Evolutionary conservation across 1,140 invertebrate species (phyloP).

Genomic region (Drosophila athabasca): DNA sequence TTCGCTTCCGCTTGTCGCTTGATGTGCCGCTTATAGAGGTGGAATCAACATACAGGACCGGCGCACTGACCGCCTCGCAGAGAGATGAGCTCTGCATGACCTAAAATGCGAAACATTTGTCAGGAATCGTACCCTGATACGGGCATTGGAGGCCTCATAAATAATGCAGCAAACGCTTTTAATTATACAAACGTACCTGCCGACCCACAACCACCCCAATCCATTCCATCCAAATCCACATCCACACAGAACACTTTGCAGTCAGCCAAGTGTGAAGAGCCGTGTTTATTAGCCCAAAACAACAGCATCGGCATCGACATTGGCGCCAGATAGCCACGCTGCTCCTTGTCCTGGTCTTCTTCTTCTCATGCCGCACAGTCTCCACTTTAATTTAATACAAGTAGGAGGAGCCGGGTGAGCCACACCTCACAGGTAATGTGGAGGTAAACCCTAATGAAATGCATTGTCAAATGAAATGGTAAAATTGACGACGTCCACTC

Average conservation of each 20-base stretch:
- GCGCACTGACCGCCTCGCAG: conserved; percentile 21
- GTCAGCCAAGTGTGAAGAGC: conserved; percentile 70
- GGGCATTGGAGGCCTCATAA: conserved; percentile 47
- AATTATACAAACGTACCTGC: conserved; percentile 65
- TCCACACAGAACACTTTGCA: conserved; percentile 38
- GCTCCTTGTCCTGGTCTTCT: neutral
- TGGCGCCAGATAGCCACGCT: neutral
- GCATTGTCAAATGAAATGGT: conserved; percentile 82
- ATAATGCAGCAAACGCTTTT: conserved; percentile 70
- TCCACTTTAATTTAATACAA: conserved; percentile 69
- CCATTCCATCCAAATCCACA: conserved; percentile 3
- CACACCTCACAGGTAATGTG: conserved; percentile 31
- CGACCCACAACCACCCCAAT: neutral
- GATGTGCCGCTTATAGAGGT: conserved; percentile 39
- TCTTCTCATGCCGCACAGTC: conserved; percentile 15
- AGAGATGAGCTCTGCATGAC: conserved; percentile 10
- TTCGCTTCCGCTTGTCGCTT: conserved; percentile 60
- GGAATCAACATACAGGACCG: conserved; percentile 44
- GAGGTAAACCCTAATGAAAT: conserved; percentile 68
- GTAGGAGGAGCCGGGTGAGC: conserved; percentile 45
- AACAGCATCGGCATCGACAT: conserved; percentile 20
- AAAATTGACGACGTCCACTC: conserved; percentile 79
- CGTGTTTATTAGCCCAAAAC: conserved; percentile 76
- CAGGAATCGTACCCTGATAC: conserved; percentile 19
- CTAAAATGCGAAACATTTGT: conserved; percentile 34